Evolutionary conservation across 2,113 vertebrate species (phyloP).

Genomic region (Eira barbara): DNA sequence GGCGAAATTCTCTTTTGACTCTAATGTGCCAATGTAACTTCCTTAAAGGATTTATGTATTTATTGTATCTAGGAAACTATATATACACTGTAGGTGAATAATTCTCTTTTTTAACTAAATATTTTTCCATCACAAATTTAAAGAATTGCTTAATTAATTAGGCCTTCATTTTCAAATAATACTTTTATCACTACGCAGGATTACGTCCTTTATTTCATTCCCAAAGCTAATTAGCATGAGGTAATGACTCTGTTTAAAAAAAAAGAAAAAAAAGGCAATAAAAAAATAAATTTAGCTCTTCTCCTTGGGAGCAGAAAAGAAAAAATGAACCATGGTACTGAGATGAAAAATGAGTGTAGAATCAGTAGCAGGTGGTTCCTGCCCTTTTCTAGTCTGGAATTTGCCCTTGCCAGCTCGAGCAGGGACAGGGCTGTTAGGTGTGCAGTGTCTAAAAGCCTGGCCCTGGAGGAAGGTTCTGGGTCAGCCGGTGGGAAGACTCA

Average conservation of each 20-base stretch:
- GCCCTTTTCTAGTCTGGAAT: background rate
- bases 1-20: constrained; percentile 13
- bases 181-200: background rate
- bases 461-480: background rate
- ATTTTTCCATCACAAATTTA: constrained; percentile 25
- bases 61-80: background rate
- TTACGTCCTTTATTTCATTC: constrained; percentile 22
- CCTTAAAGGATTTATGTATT: constrained; percentile 10
- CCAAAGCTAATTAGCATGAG: constrained; percentile 29
- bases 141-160: constrained; percentile 41
- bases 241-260: constrained; percentile 35
- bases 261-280: constrained; percentile 2
- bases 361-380: background rate
- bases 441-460: background rate
- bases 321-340: background rate
- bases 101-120: constrained; percentile 27
- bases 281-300: background rate
- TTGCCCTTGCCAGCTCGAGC: accelerated
- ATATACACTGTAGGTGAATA: background rate
- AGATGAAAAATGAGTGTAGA: background rate
- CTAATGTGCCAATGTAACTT: constrained; percentile 64
- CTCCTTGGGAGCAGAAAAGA: too few species aligned
- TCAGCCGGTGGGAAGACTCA: background rate
- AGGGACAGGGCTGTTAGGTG: background rate
- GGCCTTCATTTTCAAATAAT: constrained; percentile 11